These are phyloP conservation scores for Orthosia cruda DNA, from an alignment of 2,888 invertebrate species.

Conservation along the genomic window DNA sequence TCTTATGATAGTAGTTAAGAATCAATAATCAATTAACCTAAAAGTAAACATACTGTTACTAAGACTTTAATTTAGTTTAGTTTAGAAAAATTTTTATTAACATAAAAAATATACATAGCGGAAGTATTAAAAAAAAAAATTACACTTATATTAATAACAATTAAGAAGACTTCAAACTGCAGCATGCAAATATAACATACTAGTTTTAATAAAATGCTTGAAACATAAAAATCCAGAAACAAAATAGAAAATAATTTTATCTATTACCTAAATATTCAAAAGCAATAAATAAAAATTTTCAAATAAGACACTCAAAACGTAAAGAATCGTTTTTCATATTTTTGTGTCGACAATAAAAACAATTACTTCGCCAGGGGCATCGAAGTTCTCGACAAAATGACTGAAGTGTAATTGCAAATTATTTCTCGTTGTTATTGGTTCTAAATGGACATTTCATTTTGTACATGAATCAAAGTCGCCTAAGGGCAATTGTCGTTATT, in stretches of 20 bases:
- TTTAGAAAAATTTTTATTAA: too few relatives aligned
- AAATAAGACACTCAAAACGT: slow-evolving; percentile 21
- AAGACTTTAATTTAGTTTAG: too few relatives aligned
- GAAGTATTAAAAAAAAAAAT: too few relatives aligned
- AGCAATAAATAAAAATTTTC: background rate
- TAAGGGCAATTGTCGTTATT: slow-evolving; percentile 30
- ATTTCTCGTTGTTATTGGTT: slow-evolving; percentile 52
- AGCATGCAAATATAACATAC: too few relatives aligned
- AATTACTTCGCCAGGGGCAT: slow-evolving; percentile 44
- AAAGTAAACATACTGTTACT: too few relatives aligned
- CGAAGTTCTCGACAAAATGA: slow-evolving; percentile 49
- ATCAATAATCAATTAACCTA: too few relatives aligned
- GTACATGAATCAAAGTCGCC: slow-evolving; percentile 37
- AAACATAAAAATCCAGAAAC: background rate
- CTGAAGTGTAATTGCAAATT: slow-evolving; percentile 58
- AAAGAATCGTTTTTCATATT: slow-evolving; percentile 33
- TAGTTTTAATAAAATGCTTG: background rate
- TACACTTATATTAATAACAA: too few relatives aligned
- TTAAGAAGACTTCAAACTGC: too few relatives aligned
- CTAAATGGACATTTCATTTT: slow-evolving; percentile 31
- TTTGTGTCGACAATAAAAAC: slow-evolving; percentile 24
- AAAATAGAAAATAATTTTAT: background rate
- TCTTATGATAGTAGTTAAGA: background rate
- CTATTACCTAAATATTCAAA: background rate
- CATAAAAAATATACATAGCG: too few relatives aligned